These are phyloP conservation scores for Dipodomys ordii DNA, from an alignment of 2,113 vertebrate genomes.

Conservation along the genomic window DNA sequence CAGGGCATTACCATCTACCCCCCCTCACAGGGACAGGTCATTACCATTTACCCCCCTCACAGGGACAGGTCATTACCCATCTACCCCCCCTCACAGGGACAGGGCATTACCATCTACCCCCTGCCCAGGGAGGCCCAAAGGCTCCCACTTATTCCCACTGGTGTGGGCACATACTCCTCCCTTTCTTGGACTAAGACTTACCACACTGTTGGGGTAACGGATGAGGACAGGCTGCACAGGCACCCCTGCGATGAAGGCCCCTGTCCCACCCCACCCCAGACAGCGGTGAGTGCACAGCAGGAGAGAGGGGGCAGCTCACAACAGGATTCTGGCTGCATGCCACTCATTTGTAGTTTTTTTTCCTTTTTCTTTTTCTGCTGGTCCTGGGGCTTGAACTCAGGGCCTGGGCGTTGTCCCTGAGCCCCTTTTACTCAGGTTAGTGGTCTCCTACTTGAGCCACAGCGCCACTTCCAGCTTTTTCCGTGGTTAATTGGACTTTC, in stretches of 20 bases:
- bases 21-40: no score
- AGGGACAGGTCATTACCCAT: no score
- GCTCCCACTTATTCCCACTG: not conserved
- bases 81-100: not conserved
- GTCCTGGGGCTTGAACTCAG: no score
- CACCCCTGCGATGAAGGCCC: conserved; percentile 93
- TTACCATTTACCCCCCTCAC: no score
- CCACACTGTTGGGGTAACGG: conserved; percentile 91
- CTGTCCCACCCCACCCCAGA: conserved; percentile 81
- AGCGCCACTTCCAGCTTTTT: no score
- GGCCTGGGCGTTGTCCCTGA: no score
- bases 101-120: not conserved
- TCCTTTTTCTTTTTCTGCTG: not conserved
- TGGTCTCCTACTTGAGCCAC: no score
- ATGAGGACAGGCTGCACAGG: conserved; percentile 94
- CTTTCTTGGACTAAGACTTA: conserved; percentile 82
- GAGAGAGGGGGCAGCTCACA: not conserved
- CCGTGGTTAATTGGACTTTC: no score
- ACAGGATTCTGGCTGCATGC: not conserved
- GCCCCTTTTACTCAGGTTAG: no score
- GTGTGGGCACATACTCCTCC: not conserved
- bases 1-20: no score
- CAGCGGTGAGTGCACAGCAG: conserved; percentile 61
- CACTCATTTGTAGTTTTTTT: not conserved
- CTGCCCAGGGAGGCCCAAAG: rapidly evolving